Evolutionary conservation across 2,113 vertebrate genomes (phyloP), one percentile per base, ranked within the genome.

Genomic region (Rhineura floridana): DNA sequence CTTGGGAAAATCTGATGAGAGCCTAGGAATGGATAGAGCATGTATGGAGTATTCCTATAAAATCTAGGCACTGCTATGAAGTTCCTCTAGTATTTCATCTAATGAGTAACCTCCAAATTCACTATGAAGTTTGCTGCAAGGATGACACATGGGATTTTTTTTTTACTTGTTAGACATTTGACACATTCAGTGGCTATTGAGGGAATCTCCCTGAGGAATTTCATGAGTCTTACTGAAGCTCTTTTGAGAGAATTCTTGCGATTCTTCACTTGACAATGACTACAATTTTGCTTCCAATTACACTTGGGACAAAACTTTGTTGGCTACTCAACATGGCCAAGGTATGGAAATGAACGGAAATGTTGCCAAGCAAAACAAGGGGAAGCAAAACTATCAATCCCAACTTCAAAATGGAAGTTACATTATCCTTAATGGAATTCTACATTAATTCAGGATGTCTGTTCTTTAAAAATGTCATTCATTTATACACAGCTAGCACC

Each of bases 381-480:
- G 86, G 44, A 17, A 65, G 23, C 17, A 89, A 91, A 95, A 90
- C 87, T 91, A 92, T 94, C 79, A 90, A 90, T 93, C 73, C n/a
- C 70, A 75, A 28, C 72, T 50, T 65, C 42, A 85, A 12, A 39
- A 48, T 50, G 90, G 28, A 84, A 88, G 23, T 69, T 73, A 81
- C 79, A 39, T 92, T 90, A 92, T 91, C 91, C 93, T 87, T 89
- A 87, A 95, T 81, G 79, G 23, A 89, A 21, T 88, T 28, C 80
- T 85, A 83, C 92, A 91, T 84, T 84, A 87, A 72, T 93, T 94
- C 90, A 87, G 90, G 84, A 91, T n/a, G 86, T 94, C 80, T 87
- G 85, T 91, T 91, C 78, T 91, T 94, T 95, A 87, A 95, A 92
- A 93, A 89, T 94, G 83, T 90, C 91, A 92, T 95, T 87, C 90